Evolutionary conservation across 2,888 invertebrate species (phyloP), one percentile per base, ranked within the genome.

Genomic region (Netelia melanura): DNA sequence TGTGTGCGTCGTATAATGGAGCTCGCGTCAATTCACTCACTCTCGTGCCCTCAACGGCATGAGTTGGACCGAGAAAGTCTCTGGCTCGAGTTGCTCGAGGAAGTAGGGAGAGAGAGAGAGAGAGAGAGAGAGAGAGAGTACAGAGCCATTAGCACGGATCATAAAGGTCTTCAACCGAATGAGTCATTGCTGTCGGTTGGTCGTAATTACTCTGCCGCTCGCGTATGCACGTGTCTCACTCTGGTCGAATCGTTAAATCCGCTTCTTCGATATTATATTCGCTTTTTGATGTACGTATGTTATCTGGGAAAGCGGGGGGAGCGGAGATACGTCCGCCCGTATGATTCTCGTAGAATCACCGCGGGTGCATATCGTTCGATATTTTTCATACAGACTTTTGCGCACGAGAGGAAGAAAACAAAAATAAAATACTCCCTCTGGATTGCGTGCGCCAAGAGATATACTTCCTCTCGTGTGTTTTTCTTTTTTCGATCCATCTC

Each of bases 91-190:
- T 48, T 38, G 61, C 17, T 44, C 30, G 38, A 58, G 61, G 71
- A 72, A 65, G 67, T 61, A 48, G 48, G 14, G 48, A 48, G 48
- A 44, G 83, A 65, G 78, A 68, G 77, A 81, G 81, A 81, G 78
- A 68, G 77, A 81, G 81, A 81, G 81, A 74, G 62, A 74, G 76
- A 71, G 80, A 56, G 85, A 81, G 64, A 81, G 80, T 81, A 87
- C 87, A 86, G 81, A 86, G 86, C 89, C 90, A 91, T 91, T 91
- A 90, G 88, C 90, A 87, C 88, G 89, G 89, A 91, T 90, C 89
- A 89, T 89, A 90, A 91, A 91, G 91, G 91, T 91, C 91, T 89
- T 89, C 90, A 89, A 91, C 90, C 91, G 88, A 90, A 88, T 91
- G 91, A 91, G 90, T 91, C 91, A 91, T 82, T 75, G 58, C 87